Evolutionary conservation across 2,113 vertebrate genomes (phyloP).

Genomic region (Thomomys bottae): DNA sequence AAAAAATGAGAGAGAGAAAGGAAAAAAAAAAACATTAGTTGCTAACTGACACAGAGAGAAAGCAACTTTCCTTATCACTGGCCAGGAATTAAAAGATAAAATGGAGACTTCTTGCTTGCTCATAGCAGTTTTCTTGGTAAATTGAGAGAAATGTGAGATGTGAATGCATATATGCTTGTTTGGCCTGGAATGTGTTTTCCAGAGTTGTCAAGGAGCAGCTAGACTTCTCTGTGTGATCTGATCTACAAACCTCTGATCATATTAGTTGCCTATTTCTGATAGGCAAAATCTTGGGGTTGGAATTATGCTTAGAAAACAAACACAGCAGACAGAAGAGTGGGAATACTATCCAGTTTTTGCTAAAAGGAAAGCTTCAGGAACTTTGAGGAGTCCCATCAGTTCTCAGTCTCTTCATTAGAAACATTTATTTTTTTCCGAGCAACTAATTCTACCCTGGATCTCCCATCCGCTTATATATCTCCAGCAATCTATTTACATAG

Average conservation of each 20-base stretch:
- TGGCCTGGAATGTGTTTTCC: background rate
- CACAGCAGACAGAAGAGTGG: conserved; percentile 58
- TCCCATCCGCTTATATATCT: background rate
- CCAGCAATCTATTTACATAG: background rate
- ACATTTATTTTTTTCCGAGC: conserved; percentile 36
- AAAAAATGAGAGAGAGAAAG: background rate
- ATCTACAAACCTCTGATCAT: conserved; percentile 31
- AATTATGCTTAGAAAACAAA: conserved; percentile 72
- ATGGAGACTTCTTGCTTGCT: background rate
- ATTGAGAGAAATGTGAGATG: background rate
- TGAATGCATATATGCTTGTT: background rate
- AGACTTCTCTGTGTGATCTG: background rate
- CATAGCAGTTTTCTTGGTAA: background rate
- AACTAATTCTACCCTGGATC: background rate
- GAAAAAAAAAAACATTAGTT: background rate
- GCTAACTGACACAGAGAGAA: background rate
- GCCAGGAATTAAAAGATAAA: background rate
- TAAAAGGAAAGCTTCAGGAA: conserved; percentile 61
- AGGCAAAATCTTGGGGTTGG: conserved; percentile 68
- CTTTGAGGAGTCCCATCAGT: background rate
- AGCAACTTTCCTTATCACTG: background rate
- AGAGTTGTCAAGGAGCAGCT: background rate
- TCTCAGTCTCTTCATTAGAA: conserved; percentile 44
- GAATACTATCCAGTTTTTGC: conserved; percentile 68
- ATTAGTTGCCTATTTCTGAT: conserved; percentile 53